These are phyloP conservation scores for Epinephelus coioides DNA, from an alignment of 2,797 vertebrate genomes.

Conservation along the genomic window DNA sequence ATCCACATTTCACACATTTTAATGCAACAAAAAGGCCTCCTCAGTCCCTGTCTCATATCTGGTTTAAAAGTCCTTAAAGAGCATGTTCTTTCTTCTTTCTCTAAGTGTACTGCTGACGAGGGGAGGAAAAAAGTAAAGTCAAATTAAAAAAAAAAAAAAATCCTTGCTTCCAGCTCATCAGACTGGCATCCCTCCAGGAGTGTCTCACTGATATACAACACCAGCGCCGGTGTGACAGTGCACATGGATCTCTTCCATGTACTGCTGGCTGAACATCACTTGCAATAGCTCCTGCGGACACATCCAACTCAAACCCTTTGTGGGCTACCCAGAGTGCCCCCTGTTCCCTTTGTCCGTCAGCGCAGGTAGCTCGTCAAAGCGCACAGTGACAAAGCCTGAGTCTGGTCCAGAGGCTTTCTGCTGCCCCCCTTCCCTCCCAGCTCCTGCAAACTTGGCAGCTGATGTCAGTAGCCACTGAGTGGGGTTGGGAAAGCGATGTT, in stretches of 20 bases:
- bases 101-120: slow-evolving; percentile 33
- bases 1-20: slow-evolving; percentile 69
- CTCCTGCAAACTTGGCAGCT: slow-evolving; percentile 49
- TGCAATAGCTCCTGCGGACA: slow-evolving; percentile 52
- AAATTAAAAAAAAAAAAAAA: slow-evolving; percentile 9
- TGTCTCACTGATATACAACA: slow-evolving; percentile 63
- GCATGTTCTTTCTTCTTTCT: slow-evolving; percentile 14
- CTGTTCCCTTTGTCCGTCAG: slow-evolving; percentile 64
- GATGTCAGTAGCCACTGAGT: slow-evolving; percentile 50
- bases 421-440: not conserved
- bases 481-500: slow-evolving; percentile 45
- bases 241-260: slow-evolving; percentile 72
- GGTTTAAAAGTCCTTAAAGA: slow-evolving; percentile 55
- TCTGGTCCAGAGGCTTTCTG: slow-evolving; percentile 41
- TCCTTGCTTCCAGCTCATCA: slow-evolving; percentile 65
- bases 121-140: slow-evolving; percentile 5
- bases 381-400: slow-evolving; percentile 23
- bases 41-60: slow-evolving; percentile 34
- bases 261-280: slow-evolving; percentile 74
- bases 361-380: slow-evolving; percentile 60
- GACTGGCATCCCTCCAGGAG: slow-evolving; percentile 72
- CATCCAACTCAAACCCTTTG: slow-evolving; percentile 69
- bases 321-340: slow-evolving; percentile 68
- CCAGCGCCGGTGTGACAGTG: slow-evolving; percentile 61
- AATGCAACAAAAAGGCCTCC: slow-evolving; percentile 63